Evolutionary conservation across 2,888 invertebrate genomes (phyloP).

Genomic region (Sinodicranocentrus sp.): DNA sequence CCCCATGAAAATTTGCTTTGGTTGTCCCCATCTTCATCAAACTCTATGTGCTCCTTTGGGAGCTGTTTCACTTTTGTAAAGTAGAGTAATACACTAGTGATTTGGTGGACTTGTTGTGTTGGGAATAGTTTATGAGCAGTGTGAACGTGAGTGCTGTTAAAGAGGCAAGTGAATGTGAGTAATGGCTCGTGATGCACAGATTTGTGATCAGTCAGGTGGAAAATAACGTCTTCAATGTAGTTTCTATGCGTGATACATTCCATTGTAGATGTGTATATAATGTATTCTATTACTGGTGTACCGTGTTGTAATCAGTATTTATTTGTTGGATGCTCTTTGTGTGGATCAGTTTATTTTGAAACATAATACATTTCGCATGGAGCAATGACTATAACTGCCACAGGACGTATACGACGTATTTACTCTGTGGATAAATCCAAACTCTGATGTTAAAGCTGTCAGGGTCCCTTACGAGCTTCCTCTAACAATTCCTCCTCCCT

Average conservation of each 20-base stretch:
- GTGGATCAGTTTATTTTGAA: constrained; percentile 31
- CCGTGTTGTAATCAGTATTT: constrained; percentile 46
- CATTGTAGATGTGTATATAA: constrained; percentile 28
- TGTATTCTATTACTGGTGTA: neutral
- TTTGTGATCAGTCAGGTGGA: constrained; percentile 67
- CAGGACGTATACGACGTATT: constrained; percentile 5
- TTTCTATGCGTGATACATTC: neutral
- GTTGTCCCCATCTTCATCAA: constrained; percentile 48
- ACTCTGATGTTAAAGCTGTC: constrained; percentile 16
- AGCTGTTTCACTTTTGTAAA: constrained; percentile 46
- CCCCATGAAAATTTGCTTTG: constrained; percentile 16
- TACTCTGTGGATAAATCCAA: neutral
- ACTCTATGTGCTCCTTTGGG: constrained; percentile 40
- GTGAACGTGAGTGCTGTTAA: constrained; percentile 62
- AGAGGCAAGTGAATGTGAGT: constrained; percentile 63
- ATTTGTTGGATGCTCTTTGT: constrained; percentile 29
- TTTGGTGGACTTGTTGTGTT: too few species aligned
- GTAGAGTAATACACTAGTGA: too few species aligned
- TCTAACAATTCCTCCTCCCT: constrained; percentile 5
- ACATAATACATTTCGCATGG: constrained; percentile 21
- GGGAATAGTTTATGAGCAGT: constrained; percentile 62
- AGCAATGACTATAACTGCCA: constrained; percentile 14
- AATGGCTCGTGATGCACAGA: constrained; percentile 66
- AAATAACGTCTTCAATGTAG: constrained; percentile 68
- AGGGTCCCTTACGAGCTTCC: constrained; percentile 12